Percentiles rank a stretch among this genome's conserved stretches.
phyloP scores from a whole-genome alignment of 2,888 invertebrate genomes.

The Polyploca ridens region DNA sequence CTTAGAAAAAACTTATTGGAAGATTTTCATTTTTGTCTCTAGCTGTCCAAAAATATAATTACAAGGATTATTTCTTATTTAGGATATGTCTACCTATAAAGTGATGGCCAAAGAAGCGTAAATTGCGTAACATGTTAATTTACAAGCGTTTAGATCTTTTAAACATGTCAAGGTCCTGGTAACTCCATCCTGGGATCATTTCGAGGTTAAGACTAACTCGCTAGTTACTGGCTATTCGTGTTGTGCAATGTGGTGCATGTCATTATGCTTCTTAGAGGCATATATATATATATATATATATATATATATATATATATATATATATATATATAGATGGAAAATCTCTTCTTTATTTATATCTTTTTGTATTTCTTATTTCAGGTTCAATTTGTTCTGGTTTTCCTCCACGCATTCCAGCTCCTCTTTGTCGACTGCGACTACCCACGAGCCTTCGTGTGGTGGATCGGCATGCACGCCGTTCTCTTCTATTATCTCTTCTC shows the following conservation, averaged over 20 bases:
- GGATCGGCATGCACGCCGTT: conserved; percentile 95
- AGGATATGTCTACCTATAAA: background rate
- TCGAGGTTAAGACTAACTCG: conserved; percentile 4
- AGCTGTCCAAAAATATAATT: no score
- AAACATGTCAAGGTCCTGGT: conserved; percentile 2
- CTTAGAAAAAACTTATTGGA: background rate
- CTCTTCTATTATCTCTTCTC: conserved; percentile 97
- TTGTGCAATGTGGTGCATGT: background rate
- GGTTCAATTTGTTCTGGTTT: conserved; percentile 94
- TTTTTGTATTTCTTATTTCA: conserved; percentile 55
- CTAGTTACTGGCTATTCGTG: background rate
- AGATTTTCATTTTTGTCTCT: no score
- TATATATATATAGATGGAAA: background rate
- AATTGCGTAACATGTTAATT: background rate
- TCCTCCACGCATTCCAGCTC: conserved; percentile 95
- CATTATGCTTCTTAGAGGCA: background rate
- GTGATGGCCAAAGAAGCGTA: background rate
- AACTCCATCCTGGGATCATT: conserved; percentile 8
- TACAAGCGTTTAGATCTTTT: background rate
- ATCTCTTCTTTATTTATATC: conserved; percentile 6
- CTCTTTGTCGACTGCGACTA: conserved; percentile 95
- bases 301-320: no score
- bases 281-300: no score
- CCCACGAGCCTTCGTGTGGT: conserved; percentile 94
- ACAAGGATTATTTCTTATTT: background rate